A percentile compares a stretch with the other conserved stretches of the same genome.
Evolutionary conservation across 2,113 vertebrate species (phyloP).

Genomic region (Bungarus multicinctus): DNA sequence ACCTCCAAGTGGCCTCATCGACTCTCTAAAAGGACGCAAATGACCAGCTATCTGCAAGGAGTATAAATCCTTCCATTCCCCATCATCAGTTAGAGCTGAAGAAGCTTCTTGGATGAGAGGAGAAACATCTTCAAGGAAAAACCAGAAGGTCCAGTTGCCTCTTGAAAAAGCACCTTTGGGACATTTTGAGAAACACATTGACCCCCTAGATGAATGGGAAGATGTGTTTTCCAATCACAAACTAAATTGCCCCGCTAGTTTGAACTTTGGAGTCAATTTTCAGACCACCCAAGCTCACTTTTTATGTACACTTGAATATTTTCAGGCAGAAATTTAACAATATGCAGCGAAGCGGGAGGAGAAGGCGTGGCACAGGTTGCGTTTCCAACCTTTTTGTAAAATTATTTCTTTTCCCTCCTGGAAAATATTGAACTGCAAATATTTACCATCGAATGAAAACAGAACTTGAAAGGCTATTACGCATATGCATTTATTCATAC

Average conservation of each 20-base stretch:
- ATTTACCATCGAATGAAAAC: background rate
- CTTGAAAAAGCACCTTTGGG: no score
- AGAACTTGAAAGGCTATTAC: background rate
- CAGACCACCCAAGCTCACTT: background rate
- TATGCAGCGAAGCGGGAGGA: background rate
- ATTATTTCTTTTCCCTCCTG: background rate
- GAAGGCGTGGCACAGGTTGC: background rate
- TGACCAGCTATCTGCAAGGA: no score
- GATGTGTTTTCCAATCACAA: background rate
- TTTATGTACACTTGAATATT: background rate
- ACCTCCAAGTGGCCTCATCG: no score
- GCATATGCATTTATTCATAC: background rate
- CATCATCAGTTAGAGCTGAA: no score
- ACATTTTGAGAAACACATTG: background rate
- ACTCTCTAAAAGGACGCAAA: no score
- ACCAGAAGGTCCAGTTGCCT: no score
- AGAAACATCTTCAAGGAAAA: no score
- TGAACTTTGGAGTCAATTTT: background rate
- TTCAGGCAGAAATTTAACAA: background rate
- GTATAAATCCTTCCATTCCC: no score
- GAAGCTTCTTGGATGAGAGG: no score
- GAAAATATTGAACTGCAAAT: background rate
- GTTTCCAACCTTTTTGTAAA: background rate
- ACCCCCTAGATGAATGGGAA: background rate
- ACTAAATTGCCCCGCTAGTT: background rate